These are phyloP conservation scores for Pharmacophagus antenor DNA, from an alignment of 2,888 invertebrate species.

Conservation along the genomic window DNA sequence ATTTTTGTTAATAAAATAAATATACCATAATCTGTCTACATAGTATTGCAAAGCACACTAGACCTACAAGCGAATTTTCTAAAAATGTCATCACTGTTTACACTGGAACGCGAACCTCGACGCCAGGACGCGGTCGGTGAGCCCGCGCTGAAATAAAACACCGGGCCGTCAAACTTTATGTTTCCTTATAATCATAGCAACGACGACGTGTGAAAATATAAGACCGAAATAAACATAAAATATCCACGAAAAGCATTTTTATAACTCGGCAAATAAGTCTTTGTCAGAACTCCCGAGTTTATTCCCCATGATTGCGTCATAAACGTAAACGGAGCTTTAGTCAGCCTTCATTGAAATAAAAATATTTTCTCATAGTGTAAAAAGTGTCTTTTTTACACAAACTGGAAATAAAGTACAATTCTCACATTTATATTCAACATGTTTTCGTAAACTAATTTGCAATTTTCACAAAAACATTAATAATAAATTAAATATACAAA, in stretches of 20 bases:
- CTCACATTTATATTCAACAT: too few species aligned
- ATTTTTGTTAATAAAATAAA: background rate
- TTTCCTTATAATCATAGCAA: constrained; percentile 59
- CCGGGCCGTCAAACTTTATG: constrained; percentile 53
- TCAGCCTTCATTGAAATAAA: constrained; percentile 34
- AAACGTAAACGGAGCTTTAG: constrained; percentile 50
- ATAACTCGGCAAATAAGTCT: constrained; percentile 65
- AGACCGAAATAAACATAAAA: constrained; percentile 62
- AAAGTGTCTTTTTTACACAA: constrained; percentile 30
- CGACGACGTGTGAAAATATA: constrained; percentile 65
- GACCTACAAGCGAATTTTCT: constrained; percentile 1
- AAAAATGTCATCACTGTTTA: constrained; percentile 15
- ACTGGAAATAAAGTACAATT: constrained; percentile 12
- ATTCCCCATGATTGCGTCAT: constrained; percentile 55
- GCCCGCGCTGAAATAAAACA: constrained; percentile 44
- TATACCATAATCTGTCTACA: background rate
- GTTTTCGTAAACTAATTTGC: too few species aligned
- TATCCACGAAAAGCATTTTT: constrained; percentile 53
- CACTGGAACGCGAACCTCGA: constrained; percentile 3
- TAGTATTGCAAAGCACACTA: background rate
- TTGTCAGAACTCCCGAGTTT: constrained; percentile 55
- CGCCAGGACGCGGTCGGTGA: constrained; percentile 10
- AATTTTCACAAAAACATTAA: too few species aligned
- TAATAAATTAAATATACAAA: too few species aligned
- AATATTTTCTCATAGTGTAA: constrained; percentile 38